These are phyloP conservation scores for Eudasyphora cyanicolor DNA, from an alignment of 2,888 invertebrate genomes.

Conservation along the genomic window DNA sequence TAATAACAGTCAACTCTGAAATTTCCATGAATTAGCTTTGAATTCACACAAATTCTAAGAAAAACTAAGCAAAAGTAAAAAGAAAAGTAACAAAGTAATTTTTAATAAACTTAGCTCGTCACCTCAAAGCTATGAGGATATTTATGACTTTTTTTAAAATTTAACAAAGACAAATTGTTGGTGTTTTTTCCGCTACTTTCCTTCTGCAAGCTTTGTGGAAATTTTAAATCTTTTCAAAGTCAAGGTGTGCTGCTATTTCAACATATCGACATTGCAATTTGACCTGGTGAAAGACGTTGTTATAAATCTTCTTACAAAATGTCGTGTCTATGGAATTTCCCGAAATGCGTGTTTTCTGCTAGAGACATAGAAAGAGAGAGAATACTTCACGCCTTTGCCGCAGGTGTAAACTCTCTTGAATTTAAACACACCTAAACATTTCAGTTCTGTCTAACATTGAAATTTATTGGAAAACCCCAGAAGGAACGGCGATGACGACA, in stretches of 20 bases:
- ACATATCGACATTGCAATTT: slow-evolving; percentile 61
- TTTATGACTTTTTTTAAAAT: slow-evolving; percentile 22
- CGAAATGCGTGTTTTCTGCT: background rate
- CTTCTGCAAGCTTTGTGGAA: too few relatives aligned
- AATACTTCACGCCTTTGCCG: slow-evolving; percentile 19
- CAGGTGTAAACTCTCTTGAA: slow-evolving; percentile 26
- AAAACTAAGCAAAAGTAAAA: background rate
- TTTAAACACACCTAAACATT: slow-evolving; percentile 59
- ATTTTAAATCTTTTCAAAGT: slow-evolving; percentile 39
- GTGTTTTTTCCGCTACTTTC: too few relatives aligned
- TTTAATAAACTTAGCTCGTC: background rate
- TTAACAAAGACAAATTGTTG: background rate
- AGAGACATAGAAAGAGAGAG: background rate
- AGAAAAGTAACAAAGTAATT: background rate
- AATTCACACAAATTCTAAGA: background rate
- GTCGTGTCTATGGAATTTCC: slow-evolving; percentile 17
- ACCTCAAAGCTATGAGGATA: background rate
- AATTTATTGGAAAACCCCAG: slow-evolving; percentile 7
- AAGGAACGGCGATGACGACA: background rate
- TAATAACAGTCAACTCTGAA: background rate
- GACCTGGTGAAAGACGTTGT: slow-evolving; percentile 52
- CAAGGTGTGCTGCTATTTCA: slow-evolving; percentile 50
- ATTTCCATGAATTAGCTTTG: background rate
- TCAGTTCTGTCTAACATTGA: slow-evolving; percentile 41
- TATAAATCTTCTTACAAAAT: slow-evolving; percentile 56